Conservation (phyloP, 1,140 invertebrate genomes). For the Polypedilum pembai region DNA sequence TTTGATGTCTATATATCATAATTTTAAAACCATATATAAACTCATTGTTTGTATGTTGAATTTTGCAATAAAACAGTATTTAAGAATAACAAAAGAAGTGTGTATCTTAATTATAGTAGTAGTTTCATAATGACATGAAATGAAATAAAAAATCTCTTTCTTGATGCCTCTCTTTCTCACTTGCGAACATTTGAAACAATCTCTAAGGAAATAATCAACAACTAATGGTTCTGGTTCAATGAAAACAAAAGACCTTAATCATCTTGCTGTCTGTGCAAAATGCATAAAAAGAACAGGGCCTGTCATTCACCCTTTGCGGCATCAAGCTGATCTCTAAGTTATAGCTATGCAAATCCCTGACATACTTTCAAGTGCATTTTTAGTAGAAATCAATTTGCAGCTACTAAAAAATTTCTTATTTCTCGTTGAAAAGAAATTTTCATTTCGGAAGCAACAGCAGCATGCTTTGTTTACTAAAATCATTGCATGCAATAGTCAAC, state of each 20-base stretch:
- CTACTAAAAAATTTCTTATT: no score
- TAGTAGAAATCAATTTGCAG: background rate
- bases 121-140: no score
- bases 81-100: no score
- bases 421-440: background rate
- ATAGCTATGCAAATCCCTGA: background rate
- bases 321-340: background rate
- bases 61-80: no score
- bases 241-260: slow-evolving; percentile 21
- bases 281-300: slow-evolving; percentile 8
- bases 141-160: no score
- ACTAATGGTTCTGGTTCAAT: slow-evolving; percentile 19
- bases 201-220: slow-evolving; percentile 22
- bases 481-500: background rate
- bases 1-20: no score
- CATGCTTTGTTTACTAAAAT: background rate
- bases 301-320: background rate
- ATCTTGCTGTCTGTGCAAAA: background rate
- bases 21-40: no score
- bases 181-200: background rate
- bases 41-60: no score
- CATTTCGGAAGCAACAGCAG: background rate
- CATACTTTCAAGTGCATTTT: slow-evolving; percentile 1
- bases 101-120: no score
- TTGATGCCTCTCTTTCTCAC: no score